Evolutionary conservation across 2,888 invertebrate genomes (phyloP).

Genomic region (Dynastes tityus): DNA sequence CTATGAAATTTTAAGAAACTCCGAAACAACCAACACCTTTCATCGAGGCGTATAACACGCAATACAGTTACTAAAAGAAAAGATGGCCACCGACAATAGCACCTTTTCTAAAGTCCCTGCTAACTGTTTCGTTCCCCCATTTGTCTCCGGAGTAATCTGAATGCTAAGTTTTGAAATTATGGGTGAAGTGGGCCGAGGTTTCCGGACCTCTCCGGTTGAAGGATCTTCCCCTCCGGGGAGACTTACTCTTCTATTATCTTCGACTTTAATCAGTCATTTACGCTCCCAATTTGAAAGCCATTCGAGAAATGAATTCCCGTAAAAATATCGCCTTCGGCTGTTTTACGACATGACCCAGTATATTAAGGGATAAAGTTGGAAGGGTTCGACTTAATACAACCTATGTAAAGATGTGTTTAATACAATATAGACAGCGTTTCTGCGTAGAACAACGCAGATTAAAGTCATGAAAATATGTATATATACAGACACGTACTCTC

Average conservation of each 20-base stretch:
- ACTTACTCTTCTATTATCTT: constrained; percentile 61
- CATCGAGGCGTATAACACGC: neutral
- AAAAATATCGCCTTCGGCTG: constrained; percentile 48
- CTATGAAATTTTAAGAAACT: neutral
- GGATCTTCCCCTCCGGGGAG: constrained; percentile 54
- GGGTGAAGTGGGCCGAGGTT: constrained; percentile 58
- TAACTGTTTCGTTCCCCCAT: constrained; percentile 63
- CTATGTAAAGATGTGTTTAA: neutral
- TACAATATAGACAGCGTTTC: neutral
- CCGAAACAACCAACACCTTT: neutral
- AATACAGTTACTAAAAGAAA: constrained; percentile 14
- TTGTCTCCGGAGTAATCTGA: constrained; percentile 63
- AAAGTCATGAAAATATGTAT: too few species aligned
- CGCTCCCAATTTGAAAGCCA: constrained; percentile 60
- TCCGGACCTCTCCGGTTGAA: constrained; percentile 54
- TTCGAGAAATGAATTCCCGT: constrained; percentile 17
- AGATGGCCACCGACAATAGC: constrained; percentile 22
- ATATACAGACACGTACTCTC: too few species aligned
- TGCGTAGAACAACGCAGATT: too few species aligned
- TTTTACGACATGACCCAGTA: constrained; percentile 4
- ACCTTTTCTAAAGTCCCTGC: constrained; percentile 20
- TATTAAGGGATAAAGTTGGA: constrained; percentile 5
- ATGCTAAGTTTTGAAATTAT: constrained; percentile 65
- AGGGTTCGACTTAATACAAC: constrained; percentile 1
- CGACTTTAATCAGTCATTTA: constrained; percentile 65